Evolutionary conservation across 2,113 vertebrate species (phyloP), one percentile per base, ranked within the genome.

Genomic region (Rhagologus leucostigma): DNA sequence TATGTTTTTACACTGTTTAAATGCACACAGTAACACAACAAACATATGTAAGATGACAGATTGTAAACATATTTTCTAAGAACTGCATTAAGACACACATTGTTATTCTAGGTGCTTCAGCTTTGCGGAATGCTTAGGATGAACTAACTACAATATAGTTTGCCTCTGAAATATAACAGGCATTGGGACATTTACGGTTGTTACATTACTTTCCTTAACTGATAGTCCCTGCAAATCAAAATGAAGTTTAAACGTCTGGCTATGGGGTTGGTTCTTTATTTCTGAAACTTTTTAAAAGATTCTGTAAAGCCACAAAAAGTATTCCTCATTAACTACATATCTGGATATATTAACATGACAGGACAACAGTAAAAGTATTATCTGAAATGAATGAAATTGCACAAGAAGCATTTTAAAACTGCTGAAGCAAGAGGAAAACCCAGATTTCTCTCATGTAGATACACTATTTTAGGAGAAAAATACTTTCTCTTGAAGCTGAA

Each of bases 201-300:
- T 47, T 60, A 52, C 3, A 22, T 39, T 60, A 52, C 11, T 64
- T 83, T 27, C 57, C 53, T 76, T 62, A 84, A 84, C 7, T 78
- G 39, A 50, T 20, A 68, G 19, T 4, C 20, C 22, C 27, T 57
- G 47, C 7, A 89, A 84, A 93, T 52, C 65, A 93, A 93, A 94
- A 75, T 37, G 8, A 79, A 16, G 16, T 26, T 68, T 90, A 82
- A 68, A 68, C n/a, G 26, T n/a, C 67, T 76, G 20, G 7, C 23
- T 81, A 12, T 1, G 0, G 10, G 12, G 1, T 3, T 57, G 1
- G 0, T 10, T 82, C 81, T 55, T 37, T 3, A 60, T 27, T 74
- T 80, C 29, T 55, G 41, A 88, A 95, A 37, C 22, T 62, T 78
- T 68, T 35, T 14, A 30, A 26, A 88, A 74, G 26, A 76, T 53